Conservation (phyloP, 1,140 invertebrate genomes). For the Teleopsis dalmanni region DNA sequence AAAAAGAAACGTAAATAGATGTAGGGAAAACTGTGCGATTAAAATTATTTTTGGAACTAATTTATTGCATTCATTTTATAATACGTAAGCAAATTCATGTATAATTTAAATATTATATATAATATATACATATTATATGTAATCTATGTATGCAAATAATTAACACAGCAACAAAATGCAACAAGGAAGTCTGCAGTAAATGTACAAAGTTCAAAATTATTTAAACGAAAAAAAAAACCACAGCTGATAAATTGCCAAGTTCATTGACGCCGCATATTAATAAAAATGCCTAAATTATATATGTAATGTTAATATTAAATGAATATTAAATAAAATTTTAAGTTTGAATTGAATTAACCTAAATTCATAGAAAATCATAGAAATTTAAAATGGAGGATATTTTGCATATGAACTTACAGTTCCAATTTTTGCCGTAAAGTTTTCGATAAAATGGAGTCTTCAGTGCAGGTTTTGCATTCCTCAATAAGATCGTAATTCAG, state of each 20-base stretch:
- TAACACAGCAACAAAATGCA: too few species aligned
- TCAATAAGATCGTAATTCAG: slow-evolving; percentile 35
- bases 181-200: too few species aligned
- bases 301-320: neutral
- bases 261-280: too few species aligned
- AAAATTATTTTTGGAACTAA: too few species aligned
- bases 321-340: neutral
- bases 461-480: slow-evolving; percentile 31
- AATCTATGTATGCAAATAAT: too few species aligned
- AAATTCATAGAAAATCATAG: neutral
- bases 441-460: slow-evolving; percentile 33
- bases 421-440: slow-evolving; percentile 35
- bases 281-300: too few species aligned
- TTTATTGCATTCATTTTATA: too few species aligned
- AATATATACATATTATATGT: too few species aligned
- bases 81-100: too few species aligned
- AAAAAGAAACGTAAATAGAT: too few species aligned
- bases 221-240: neutral
- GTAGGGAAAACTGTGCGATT: too few species aligned
- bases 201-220: neutral
- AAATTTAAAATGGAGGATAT: neutral
- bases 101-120: too few species aligned
- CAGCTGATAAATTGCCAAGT: neutral
- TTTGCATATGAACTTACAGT: slow-evolving; percentile 25
- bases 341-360: neutral